These are phyloP conservation scores for Tyto alba DNA, from an alignment of 2,113 vertebrate genomes.

Conservation along the genomic window DNA sequence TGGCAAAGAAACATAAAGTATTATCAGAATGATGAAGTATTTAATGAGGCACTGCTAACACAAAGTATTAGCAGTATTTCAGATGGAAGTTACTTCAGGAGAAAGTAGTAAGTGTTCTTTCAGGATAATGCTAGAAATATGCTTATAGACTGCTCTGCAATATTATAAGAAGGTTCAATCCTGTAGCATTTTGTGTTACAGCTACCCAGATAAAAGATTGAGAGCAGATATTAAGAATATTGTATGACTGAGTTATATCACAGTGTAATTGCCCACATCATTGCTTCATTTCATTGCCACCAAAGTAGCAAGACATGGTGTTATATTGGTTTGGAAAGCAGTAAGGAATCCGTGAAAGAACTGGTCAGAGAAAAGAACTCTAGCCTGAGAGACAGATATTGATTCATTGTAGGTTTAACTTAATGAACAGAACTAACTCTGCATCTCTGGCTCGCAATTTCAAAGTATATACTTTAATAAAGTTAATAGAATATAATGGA, in stretches of 20 bases:
- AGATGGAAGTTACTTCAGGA: neutral
- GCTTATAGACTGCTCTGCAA: neutral
- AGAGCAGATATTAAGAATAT: neutral
- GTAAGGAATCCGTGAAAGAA: neutral
- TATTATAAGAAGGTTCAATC: neutral
- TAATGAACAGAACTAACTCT: neutral
- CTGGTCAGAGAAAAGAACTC: neutral
- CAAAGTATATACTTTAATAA: neutral
- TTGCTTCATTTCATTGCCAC: neutral
- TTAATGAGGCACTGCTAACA: neutral
- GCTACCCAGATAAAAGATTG: neutral
- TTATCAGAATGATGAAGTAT: neutral
- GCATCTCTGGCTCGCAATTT: neutral
- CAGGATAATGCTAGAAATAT: neutral
- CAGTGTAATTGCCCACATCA: neutral
- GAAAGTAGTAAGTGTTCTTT: neutral
- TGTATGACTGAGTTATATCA: neutral
- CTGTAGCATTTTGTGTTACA: neutral
- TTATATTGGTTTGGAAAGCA: neutral
- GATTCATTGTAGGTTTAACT: neutral
- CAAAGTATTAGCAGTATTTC: neutral
- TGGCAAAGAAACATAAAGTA: neutral
- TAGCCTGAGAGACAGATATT: neutral
- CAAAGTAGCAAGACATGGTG: neutral
- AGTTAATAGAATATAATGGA: neutral